Conservation (phyloP, 1,140 invertebrate genomes). For the Helicoverpa zea region DNA sequence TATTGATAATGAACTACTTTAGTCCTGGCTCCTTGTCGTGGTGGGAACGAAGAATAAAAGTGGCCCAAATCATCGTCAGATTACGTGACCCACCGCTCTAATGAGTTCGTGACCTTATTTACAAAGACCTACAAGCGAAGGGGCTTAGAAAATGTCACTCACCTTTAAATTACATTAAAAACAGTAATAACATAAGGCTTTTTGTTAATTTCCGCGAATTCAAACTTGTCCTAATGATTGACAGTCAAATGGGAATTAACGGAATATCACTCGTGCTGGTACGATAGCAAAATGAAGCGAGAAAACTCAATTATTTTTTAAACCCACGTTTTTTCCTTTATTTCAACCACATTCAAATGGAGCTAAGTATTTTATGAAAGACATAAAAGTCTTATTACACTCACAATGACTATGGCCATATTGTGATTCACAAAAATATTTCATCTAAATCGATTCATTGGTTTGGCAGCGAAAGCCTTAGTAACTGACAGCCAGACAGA, state of each 20-base stretch:
- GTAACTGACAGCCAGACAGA: no score
- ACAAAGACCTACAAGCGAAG: slow-evolving; percentile 12
- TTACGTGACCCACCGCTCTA: slow-evolving; percentile 36
- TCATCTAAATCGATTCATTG: no score
- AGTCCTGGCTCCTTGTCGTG: no score
- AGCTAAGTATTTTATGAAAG: no score
- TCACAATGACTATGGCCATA: no score
- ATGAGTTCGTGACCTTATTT: slow-evolving; percentile 43
- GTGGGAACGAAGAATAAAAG: slow-evolving; percentile 22
- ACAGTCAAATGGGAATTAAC: background rate
- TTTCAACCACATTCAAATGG: no score
- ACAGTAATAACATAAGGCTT: background rate
- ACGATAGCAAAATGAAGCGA: no score
- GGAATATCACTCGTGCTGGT: background rate
- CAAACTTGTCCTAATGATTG: background rate
- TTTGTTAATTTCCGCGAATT: background rate
- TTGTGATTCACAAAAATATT: no score
- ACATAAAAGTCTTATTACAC: no score
- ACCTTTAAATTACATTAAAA: slow-evolving; percentile 21
- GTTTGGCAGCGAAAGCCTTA: no score
- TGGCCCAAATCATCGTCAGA: slow-evolving; percentile 29
- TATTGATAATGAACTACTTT: background rate
- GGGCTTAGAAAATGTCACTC: slow-evolving; percentile 30
- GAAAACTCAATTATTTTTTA: no score
- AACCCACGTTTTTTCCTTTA: no score